Evolutionary conservation across 2,888 invertebrate species (phyloP).

Genomic region (Melanostoma mellinum): DNA sequence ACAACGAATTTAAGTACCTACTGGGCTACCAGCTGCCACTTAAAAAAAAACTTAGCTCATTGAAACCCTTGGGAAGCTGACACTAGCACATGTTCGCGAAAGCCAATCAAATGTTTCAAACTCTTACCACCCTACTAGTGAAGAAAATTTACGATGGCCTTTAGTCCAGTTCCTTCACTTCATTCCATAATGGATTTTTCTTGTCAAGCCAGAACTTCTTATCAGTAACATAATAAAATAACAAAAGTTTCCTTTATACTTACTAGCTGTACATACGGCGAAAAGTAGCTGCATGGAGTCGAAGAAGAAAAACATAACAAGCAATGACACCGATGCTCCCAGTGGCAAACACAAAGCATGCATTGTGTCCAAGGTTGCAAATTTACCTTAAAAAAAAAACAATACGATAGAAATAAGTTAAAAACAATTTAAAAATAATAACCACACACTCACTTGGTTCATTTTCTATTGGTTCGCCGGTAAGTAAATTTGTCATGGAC

Average conservation of each 20-base stretch:
- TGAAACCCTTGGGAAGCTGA: no score
- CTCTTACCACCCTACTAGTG: no score
- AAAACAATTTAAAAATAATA: background rate
- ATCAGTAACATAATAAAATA: background rate
- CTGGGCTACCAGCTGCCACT: no score
- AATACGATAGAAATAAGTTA: background rate
- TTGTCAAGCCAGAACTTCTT: background rate
- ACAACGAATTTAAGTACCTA: no score
- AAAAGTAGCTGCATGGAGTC: conserved; percentile 98
- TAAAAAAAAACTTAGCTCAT: no score
- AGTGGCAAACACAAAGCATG: conserved; percentile 98
- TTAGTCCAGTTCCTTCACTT: background rate
- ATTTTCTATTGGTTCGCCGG: conserved; percentile 81
- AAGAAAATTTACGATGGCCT: background rate
- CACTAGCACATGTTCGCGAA: no score
- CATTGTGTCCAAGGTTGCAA: conserved; percentile 97
- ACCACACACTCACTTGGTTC: conserved; percentile 82
- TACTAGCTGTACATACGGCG: conserved; percentile 98
- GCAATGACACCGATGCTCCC: conserved; percentile 96
- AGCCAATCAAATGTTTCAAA: no score
- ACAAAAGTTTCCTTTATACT: conserved; percentile 81
- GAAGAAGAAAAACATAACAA: conserved; percentile 99
- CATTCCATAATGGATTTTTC: background rate
- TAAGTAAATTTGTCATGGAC: conserved; percentile 82
- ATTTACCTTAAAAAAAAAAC: conserved; percentile 83